Base-by-base conservation (phyloP, 2,113 vertebrate genomes). In the Coracopsis vasa region DNA sequence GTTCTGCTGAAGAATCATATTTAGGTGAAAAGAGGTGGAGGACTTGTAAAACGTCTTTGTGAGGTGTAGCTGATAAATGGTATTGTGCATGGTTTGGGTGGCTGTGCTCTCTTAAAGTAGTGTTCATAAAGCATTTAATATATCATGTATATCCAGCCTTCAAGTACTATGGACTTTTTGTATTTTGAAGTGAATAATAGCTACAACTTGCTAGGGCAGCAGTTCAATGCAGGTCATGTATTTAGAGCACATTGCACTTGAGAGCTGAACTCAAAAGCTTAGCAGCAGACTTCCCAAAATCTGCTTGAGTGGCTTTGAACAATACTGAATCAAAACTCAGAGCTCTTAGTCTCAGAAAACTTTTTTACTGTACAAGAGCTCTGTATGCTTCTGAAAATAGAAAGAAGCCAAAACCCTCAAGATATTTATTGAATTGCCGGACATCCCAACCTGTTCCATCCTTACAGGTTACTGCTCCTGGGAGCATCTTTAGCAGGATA, bases 191-290 rank as follows among this genome's bases (percentile, higher is more conserved):
- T 97, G 97, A 97, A 75, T 96, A 97, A 97, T 97, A 85, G 95
- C 92, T 94, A 20, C 56, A 62, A 80, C 96, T 96, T 94, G 92
- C 95, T 94, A 54, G 92, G 91, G 84, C 94, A 96, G 69, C 74
- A 35, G 91, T 97, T 97, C 94, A 90, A 11, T 78, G 79, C 79
- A 80, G 90, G 95, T 92, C 92, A 70, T 88, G 90, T 95, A 96
- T 94, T 96, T 92, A 75, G 93, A 96, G 80, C 86, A 93, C 62
- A 50, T 84, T 92, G 90, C 83, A 56, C 94, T 97, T 90, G 71
- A 97, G 96, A 97, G 77, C 91, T 93, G 91, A 96, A 95, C 91
- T 97, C 88, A 86, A 96, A 93, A 88, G 94, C 95, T 97, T 97
- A 95, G 94, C 86, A 96, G 89, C 80, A 95, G 95, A 90, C 80